A percentile compares a stretch with the other conserved stretches of the same genome.
These are phyloP conservation scores for Onychostruthus taczanowskii DNA, from an alignment of 2,113 vertebrate genomes.

Conservation along the genomic window DNA sequence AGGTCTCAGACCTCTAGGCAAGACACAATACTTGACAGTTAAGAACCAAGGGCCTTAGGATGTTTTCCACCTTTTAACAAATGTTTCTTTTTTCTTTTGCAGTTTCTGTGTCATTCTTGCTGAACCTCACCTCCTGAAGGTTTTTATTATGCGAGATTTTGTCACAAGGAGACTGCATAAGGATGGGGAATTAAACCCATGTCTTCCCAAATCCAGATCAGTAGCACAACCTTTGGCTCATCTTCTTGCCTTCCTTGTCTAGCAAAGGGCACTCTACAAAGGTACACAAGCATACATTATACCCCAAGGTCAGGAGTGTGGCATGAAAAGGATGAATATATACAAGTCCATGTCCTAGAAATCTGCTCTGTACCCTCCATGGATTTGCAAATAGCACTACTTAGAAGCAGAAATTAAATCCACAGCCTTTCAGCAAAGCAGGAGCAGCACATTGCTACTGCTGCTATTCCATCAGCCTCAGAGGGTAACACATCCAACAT, in stretches of 20 bases:
- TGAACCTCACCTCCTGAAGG: neutral
- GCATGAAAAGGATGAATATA: slow-evolving; percentile 3
- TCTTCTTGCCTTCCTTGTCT: neutral
- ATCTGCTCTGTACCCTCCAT: neutral
- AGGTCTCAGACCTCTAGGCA: neutral
- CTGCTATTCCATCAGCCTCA: neutral
- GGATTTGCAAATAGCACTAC: slow-evolving; percentile 44
- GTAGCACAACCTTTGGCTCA: slow-evolving; percentile 19
- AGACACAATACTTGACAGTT: neutral
- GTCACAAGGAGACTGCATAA: neutral
- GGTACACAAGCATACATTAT: slow-evolving; percentile 8
- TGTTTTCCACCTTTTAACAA: slow-evolving; percentile 8
- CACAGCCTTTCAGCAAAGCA: slow-evolving; percentile 1
- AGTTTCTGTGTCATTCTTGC: neutral
- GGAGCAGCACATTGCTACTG: neutral
- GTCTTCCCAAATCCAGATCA: slow-evolving; percentile 22
- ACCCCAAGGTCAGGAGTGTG: neutral
- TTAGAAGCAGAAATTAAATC: slow-evolving; percentile 38
- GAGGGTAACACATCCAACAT: slow-evolving; percentile 4
- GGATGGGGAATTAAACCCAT: neutral
- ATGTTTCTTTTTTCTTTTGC: neutral
- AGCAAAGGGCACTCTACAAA: slow-evolving; percentile 1
- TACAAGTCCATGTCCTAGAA: slow-evolving; percentile 3
- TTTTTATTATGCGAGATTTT: neutral
- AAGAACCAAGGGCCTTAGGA: neutral